Evolutionary conservation across 1,140 invertebrate genomes (phyloP), one percentile per base, ranked within the genome.

Genomic region (Hormaphis cornu): DNA sequence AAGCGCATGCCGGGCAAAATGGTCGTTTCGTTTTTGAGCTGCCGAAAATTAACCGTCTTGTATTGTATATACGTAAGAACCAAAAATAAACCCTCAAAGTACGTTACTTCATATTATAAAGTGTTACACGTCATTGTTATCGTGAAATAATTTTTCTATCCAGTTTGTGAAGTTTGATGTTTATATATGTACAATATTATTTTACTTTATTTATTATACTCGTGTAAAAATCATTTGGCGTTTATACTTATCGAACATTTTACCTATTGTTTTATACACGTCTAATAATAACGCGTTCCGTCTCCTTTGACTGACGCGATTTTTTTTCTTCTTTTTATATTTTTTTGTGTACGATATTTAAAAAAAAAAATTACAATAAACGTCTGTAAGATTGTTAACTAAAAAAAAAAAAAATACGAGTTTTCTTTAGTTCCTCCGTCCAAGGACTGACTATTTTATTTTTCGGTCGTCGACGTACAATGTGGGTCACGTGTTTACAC

Each of bases 381-480:
- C 28, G 37, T 46, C 58, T 44, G 40, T 61, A 61, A 61, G 30
- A 61, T 61, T 61, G 58, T 61, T 61, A 61, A 61, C 58, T 61
- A 61, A 61, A 61, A 61, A 61, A 33, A 33, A 33, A 37, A 26
- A 10, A 6, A n/a, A n/a, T n/a, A 16, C 5, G 35, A 18, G n/a
- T 44, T 61, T 20, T 12, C 0, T 46, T 48, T 61, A n/a, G 37
- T 37, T 22, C n/a, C 6, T 37, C 12, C 1, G 9, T 37, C 12
- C 1, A 4, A 4, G 8, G 2, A 52, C 16, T n/a, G n/a, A n/a
- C n/a, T n/a, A n/a, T n/a, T n/a, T n/a, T 37, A 37, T 14, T 37
- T 37, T 14, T 37, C 35, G n/a, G n/a, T n/a, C n/a, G n/a, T n/a
- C n/a, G n/a, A n/a, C n/a, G n/a, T n/a, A n/a, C n/a, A n/a, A n/a